A percentile compares a stretch with the other conserved stretches of the same genome.
Conservation (phyloP, 2,888 invertebrate species). For the Drosophila maculinotata region DNA sequence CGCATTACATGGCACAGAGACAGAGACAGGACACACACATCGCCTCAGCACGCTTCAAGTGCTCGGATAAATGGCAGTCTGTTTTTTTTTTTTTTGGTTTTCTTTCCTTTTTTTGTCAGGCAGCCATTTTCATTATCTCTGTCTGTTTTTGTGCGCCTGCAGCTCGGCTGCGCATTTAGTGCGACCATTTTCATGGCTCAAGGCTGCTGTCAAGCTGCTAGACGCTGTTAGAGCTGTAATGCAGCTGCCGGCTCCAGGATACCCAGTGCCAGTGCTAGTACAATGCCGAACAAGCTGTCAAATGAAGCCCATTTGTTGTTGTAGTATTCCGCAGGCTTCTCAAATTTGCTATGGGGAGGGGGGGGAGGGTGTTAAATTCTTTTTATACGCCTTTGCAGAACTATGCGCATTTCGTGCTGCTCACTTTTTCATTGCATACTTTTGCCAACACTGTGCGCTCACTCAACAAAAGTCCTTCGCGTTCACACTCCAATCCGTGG, state of each 20-base stretch:
- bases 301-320: conserved; percentile 80
- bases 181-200: conserved; percentile 57
- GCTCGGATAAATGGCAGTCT: conserved; percentile 62
- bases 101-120: conserved; percentile 4
- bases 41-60: conserved; percentile 39
- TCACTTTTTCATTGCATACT: conserved; percentile 62
- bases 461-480: conserved; percentile 66
- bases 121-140: conserved; percentile 67
- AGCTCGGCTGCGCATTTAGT: conserved; percentile 65
- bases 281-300: conserved; percentile 77
- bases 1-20: conserved; percentile 47
- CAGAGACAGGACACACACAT: conserved; percentile 27
- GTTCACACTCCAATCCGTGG: conserved; percentile 54
- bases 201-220: conserved; percentile 40
- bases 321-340: conserved; percentile 38
- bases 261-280: conserved; percentile 39
- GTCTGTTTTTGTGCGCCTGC: conserved; percentile 31
- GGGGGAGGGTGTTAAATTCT: conserved; percentile 27
- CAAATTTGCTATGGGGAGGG: neutral
- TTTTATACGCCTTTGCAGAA: conserved; percentile 52
- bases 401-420: conserved; percentile 70
- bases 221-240: conserved; percentile 26
- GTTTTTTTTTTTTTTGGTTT: conserved; percentile 7
- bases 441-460: conserved; percentile 31
- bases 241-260: conserved; percentile 31